Evolutionary conservation across 2,888 invertebrate species (phyloP).

Genomic region (Drosophila sordidula): DNA sequence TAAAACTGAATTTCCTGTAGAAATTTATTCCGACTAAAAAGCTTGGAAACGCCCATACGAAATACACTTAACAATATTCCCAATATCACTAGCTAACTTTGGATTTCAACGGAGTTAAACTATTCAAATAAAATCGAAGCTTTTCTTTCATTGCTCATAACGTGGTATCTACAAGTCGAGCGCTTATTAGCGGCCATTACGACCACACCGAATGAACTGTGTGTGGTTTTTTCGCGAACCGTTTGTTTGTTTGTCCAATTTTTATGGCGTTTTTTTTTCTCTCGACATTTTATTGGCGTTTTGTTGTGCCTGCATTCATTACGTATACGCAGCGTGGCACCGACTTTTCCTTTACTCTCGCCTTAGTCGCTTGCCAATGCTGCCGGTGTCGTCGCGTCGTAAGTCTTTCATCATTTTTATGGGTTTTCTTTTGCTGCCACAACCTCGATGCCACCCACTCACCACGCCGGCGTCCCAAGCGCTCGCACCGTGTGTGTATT

Average conservation of each 20-base stretch:
- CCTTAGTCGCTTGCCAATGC: constrained; percentile 31
- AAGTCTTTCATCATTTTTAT: constrained; percentile 80
- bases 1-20: no score
- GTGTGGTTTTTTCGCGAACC: constrained; percentile 27
- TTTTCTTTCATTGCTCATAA: not conserved
- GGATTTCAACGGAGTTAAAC: no score
- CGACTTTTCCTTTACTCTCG: constrained; percentile 11
- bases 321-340: constrained; percentile 62
- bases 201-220: constrained; percentile 18
- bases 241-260: constrained; percentile 47
- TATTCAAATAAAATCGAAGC: no score
- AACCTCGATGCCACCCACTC: not conserved
- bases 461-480: not conserved
- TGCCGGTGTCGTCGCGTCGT: constrained; percentile 41
- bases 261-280: constrained; percentile 39
- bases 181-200: constrained; percentile 8
- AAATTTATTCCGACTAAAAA: no score
- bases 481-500: constrained; percentile 43
- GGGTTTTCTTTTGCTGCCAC: constrained; percentile 37
- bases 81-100: no score
- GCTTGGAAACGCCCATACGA: not conserved
- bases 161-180: not conserved
- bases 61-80: not conserved
- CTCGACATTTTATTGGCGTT: constrained; percentile 69
- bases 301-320: constrained; percentile 53